Base-by-base conservation (phyloP, 2,113 vertebrate species). In the Alexandromys fortis region DNA sequence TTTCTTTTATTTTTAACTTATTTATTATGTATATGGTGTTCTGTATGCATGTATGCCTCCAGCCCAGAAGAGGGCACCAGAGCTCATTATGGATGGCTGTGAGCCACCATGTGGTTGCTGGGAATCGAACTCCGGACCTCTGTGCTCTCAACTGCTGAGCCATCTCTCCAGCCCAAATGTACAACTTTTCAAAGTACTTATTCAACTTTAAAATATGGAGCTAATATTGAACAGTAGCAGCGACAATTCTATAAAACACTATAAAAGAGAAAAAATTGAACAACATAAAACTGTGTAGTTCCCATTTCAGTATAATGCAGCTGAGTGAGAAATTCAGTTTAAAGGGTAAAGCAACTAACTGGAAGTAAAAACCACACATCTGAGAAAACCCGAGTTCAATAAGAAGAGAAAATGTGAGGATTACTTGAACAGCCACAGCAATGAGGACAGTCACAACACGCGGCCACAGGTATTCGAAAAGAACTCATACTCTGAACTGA, bases 181-280 rank as follows among this genome's bases (percentile, higher is more conserved):
- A 91, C 13, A 79, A 42, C 35, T 94, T 92, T 79, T 63, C 61
- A 89, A 68, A 77, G 38, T 14, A 90, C 26, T 13, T n/a, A 45
- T 68, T 82, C 30, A 93, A 38, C 75, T 92, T 93, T 26, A n/a
- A 94, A 92, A 87, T 86, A 81, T 22, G 35, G 26, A 65, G 12
- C 30, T 88, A 91, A 89, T 67, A 82, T 61, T 85, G 58, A 26
- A 49, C 38, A 94, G 77, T 86, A 95, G 30, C 55, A 95, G 26
- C 14, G 88, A 75, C 78, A 89, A 70, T 33, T 58, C 9, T 13
- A 89, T 30, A 86, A 93, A 86, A 93, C 65, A 63, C 55, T 30
- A 75, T 28, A 91, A 55, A 26, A 73, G 70, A 52, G 79, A 81
- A 79, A 73, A 58, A 58, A 58, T 4, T 58, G 19, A 58, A 58